phyloP scores from a whole-genome alignment of 1,140 invertebrate genomes.

The Penaeus vannamei region DNA sequence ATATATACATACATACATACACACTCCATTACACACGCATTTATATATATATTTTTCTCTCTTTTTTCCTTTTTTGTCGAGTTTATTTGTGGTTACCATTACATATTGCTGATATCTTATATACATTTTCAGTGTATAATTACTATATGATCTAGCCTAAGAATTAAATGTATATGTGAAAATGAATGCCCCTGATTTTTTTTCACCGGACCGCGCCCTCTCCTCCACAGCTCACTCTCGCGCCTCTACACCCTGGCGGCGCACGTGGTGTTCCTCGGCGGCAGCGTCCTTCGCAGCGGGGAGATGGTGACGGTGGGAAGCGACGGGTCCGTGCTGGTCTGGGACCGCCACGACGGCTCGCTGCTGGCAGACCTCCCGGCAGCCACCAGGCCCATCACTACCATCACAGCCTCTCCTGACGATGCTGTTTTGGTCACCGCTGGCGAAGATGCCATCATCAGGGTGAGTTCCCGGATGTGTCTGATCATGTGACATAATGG shows the following conservation, averaged over 20 bases:
- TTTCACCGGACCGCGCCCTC: neutral
- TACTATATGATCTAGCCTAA: no score
- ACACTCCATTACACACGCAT: no score
- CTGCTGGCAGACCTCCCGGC: constrained; percentile 47
- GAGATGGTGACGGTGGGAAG: constrained; percentile 53
- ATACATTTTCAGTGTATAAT: no score
- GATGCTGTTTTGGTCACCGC: constrained; percentile 48
- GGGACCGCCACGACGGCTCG: constrained; percentile 45
- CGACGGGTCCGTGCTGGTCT: constrained; percentile 52
- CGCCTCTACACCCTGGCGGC: constrained; percentile 38
- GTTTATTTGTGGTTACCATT: no score
- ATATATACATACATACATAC: no score
- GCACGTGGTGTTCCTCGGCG: constrained; percentile 55
- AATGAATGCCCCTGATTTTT: no score
- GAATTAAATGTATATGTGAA: no score
- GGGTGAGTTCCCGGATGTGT: neutral
- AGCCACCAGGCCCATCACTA: constrained; percentile 38
- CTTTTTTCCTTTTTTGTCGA: no score
- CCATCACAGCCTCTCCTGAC: constrained; percentile 38
- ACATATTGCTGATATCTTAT: no score
- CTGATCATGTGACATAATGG: no score
- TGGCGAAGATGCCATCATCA: constrained; percentile 52
- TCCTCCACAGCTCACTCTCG: constrained; percentile 32
- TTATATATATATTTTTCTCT: no score
- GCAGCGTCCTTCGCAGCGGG: constrained; percentile 25